A percentile compares a stretch with the other conserved stretches of the same genome.
These are phyloP conservation scores for Cryptus armator DNA, from an alignment of 2,888 invertebrate genomes.

Conservation along the genomic window DNA sequence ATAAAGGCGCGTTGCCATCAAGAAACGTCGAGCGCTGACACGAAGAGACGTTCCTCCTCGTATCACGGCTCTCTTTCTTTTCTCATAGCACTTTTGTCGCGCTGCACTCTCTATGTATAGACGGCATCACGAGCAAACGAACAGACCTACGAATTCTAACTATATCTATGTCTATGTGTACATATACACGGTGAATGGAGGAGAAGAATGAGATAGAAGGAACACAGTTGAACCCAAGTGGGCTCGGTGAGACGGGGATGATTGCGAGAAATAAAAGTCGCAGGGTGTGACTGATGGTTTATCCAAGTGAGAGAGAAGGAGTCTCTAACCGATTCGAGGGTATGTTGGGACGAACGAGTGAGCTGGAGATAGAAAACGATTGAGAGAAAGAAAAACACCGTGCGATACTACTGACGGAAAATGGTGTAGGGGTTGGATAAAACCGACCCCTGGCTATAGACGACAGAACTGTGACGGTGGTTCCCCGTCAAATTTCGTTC, in stretches of 20 bases:
- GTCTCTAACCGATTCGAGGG: slow-evolving; percentile 37
- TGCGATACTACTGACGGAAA: slow-evolving; percentile 53
- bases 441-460: slow-evolving; percentile 49
- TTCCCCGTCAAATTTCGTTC: slow-evolving; percentile 67
- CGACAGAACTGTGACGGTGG: slow-evolving; percentile 13
- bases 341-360: slow-evolving; percentile 17
- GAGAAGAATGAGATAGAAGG: slow-evolving; percentile 30
- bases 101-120: slow-evolving; percentile 27
- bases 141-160: slow-evolving; percentile 10
- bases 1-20: slow-evolving; percentile 74
- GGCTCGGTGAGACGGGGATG: slow-evolving; percentile 74
- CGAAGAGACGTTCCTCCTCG: slow-evolving; percentile 55
- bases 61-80: slow-evolving; percentile 49
- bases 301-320: slow-evolving; percentile 70
- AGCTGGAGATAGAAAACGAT: slow-evolving; percentile 43
- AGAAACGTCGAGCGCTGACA: slow-evolving; percentile 63
- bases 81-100: slow-evolving; percentile 42
- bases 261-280: slow-evolving; percentile 82
- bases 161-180: slow-evolving; percentile 14
- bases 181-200: not conserved
- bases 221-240: slow-evolving; percentile 35
- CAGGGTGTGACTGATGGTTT: slow-evolving; percentile 83
- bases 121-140: slow-evolving; percentile 43
- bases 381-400: slow-evolving; percentile 61
- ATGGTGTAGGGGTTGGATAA: slow-evolving; percentile 58